Evolutionary conservation across 2,888 invertebrate genomes (phyloP), one percentile per base, ranked within the genome.

Genomic region (Cataglyphis altisquamis): DNA sequence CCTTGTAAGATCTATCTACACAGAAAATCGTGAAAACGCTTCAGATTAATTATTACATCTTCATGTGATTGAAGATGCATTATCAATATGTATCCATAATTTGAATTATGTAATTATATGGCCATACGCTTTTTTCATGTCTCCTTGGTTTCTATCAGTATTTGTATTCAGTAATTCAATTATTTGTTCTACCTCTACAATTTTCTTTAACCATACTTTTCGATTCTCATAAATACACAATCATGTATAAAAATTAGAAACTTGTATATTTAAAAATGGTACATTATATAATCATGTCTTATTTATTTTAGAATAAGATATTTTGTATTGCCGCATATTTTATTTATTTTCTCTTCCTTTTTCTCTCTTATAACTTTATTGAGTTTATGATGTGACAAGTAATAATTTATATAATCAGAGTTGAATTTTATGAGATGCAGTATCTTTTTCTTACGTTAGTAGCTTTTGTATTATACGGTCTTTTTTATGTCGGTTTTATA

Each of bases 1-100:
- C 25, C 66, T 81, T 60, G 41, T 74, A 75, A 48, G 12, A 52
- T 75, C 12, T 74, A 15, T 64, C 48, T 41, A 81, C 52, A 74
- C 81, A 83, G 66, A 82, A 84, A 64, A 84, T 73, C 78, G 57
- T 68, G 75, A 84, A 87, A 84, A 87, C 75, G 55, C 66, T 81
- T 55, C 74, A 83, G 41, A 80, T 80, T 63, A 55, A 86, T 84
- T 74, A 80, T 84, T 78, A 82, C 74, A 75, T 87, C 70, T 88
- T 73, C 82, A 55, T 88, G 83, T 84, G 83, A 88, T 80, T 84
- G 80, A 80, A 60, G 21, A 60, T 39, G 32, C 8, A 21, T 70
- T 8, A 81, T 82, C 62, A 88, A 83, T 88, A 80, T 66, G 75
- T 86, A n/a, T n/a, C 45, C 8, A 25, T 77, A 15, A 77, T 68